phyloP scores from a whole-genome alignment of 2,113 vertebrate species.

The Anarrhichthys ocellatus region DNA sequence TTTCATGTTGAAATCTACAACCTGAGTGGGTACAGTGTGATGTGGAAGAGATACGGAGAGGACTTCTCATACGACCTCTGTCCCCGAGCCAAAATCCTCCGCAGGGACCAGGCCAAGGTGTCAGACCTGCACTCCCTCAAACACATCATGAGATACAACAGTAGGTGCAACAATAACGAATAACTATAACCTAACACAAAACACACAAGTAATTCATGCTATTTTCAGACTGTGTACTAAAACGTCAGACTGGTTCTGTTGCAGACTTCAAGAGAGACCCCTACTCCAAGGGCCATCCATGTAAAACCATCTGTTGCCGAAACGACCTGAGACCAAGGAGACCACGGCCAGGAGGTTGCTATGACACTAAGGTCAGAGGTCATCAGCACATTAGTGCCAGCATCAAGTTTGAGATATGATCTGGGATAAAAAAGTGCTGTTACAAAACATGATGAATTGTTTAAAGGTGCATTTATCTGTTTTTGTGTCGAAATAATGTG shows the following conservation, averaged over 20 bases:
- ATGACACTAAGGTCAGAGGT: slow-evolving; percentile 89
- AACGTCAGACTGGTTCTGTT: slow-evolving; percentile 39
- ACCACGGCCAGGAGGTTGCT: slow-evolving; percentile 88
- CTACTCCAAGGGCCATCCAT: slow-evolving; percentile 88
- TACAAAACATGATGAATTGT: background rate
- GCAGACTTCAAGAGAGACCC: slow-evolving; percentile 89
- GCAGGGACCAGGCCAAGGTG: slow-evolving; percentile 90
- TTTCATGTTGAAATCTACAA: slow-evolving; percentile 90
- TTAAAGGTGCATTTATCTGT: background rate
- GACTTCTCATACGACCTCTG: slow-evolving; percentile 92
- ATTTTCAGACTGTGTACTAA: background rate
- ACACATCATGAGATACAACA: slow-evolving; percentile 94
- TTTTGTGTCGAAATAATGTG: background rate
- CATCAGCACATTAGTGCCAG: background rate
- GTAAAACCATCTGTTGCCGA: slow-evolving; percentile 93
- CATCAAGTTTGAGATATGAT: background rate
- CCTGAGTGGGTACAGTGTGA: slow-evolving; percentile 86
- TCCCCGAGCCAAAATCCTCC: slow-evolving; percentile 92
- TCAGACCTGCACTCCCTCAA: slow-evolving; percentile 86
- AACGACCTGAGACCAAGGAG: slow-evolving; percentile 84
- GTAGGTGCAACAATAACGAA: slow-evolving; percentile 76
- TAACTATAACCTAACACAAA: background rate
- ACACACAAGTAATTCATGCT: background rate
- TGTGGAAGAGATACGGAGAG: slow-evolving; percentile 85
- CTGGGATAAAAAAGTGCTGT: background rate